These are phyloP conservation scores for Poecilia picta DNA, from an alignment of 2,797 vertebrate species.

Conservation along the genomic window DNA sequence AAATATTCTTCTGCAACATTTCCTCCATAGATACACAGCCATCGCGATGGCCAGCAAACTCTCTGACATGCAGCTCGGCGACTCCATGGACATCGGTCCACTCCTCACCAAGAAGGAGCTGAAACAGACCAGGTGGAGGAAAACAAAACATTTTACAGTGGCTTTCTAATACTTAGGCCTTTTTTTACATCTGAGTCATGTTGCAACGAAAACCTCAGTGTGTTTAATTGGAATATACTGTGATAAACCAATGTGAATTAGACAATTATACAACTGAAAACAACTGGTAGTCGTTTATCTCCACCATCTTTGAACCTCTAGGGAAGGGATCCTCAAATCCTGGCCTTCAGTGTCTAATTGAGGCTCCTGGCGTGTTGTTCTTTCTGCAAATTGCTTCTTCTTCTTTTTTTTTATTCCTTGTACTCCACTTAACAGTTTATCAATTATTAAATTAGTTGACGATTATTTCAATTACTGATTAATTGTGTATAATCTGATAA, in stretches of 20 bases:
- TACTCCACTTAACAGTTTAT: too few species aligned
- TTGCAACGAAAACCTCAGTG: neutral
- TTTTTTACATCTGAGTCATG: neutral
- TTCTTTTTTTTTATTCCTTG: too few species aligned
- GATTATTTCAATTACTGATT: too few species aligned
- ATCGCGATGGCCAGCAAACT: slow-evolving; percentile 96
- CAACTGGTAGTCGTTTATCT: neutral
- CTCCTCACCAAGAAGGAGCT: slow-evolving; percentile 95
- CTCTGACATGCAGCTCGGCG: slow-evolving; percentile 94
- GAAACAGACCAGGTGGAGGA: slow-evolving; percentile 88
- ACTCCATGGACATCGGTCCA: slow-evolving; percentile 92
- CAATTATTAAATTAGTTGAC: too few species aligned
- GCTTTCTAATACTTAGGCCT: neutral
- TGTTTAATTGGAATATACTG: neutral
- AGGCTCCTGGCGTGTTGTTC: too few species aligned
- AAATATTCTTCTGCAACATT: neutral
- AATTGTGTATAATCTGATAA: too few species aligned
- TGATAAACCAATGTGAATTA: neutral
- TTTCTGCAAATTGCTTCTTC: too few species aligned
- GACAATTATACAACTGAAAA: neutral
- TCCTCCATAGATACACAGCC: slow-evolving; percentile 87
- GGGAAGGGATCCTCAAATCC: too few species aligned
- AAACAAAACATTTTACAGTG: neutral
- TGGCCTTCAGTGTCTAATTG: too few species aligned
- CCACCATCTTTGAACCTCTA: neutral